Base-by-base conservation (phyloP, 2,888 invertebrate species). In the Tanytarsus gracilentus region DNA sequence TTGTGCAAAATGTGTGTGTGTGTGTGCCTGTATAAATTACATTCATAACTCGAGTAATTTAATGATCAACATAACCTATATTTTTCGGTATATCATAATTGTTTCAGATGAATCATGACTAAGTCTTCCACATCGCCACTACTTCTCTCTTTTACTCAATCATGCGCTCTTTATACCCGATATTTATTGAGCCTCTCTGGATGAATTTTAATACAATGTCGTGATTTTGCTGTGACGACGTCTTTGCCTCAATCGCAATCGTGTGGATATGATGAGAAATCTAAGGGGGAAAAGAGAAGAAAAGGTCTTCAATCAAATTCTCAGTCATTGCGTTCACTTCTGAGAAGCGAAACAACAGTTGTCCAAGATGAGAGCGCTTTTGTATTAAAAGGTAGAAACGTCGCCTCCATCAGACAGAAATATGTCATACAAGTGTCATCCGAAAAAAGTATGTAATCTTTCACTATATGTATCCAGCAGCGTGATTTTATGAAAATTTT, bases 341-440 rank as follows among this genome's bases (percentile, higher is more conserved):
- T 36, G 36, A 36, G 36, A 36, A 36, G 36, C n/a, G 36, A n/a
- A 14, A 36, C 36, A 36, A 36, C 36, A 36, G 36, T 40, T 40
- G 40, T 21, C 33, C 21, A 33, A 11, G 18, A 16, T 25, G 27
- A 39, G 26, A 33, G 21, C 55, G 14, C 40, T 40, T 14, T 40
- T 25, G 18, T 25, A 40, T n/a, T n/a, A n/a, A n/a, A n/a, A n/a
- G n/a, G n/a, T n/a, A n/a, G n/a, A n/a, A n/a, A n/a, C n/a, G n/a
- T n/a, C n/a, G n/a, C n/a, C n/a, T n/a, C n/a, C n/a, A n/a, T n/a
- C n/a, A n/a, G n/a, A n/a, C n/a, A n/a, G n/a, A n/a, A n/a, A n/a
- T n/a, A n/a, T n/a, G n/a, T n/a, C n/a, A n/a, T n/a, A n/a, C n/a
- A 55, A 30, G 40, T 56, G 56, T 56, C 56, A 56, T 56, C 56